Evolutionary conservation across 1,140 invertebrate genomes (phyloP), one percentile per base, ranked within the genome.

Genomic region (Trichonephila clavata): DNA sequence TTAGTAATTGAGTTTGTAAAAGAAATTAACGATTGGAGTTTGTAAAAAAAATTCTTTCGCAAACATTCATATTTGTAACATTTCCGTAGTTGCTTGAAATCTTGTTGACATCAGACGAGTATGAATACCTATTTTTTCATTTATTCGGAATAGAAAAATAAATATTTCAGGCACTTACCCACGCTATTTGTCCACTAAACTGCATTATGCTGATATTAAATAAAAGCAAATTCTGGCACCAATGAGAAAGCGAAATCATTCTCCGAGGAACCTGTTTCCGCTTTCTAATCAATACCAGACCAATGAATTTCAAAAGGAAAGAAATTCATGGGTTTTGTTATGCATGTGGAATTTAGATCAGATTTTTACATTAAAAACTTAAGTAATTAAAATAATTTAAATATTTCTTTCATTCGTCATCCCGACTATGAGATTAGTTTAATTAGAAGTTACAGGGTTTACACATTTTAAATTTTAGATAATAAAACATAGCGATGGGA

Each of bases 141-240:
- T 8, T 10, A 50, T 50, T 50, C 50, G 7, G 50, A 50, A 50
- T 7, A 50, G 65, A 24, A 1, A 24, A 10, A 61, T 24, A 77
- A 77, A 39, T 32, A 77, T 39, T 77, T 32, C 27, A 77, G 71
- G 71, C 71, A 77, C 71, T 77, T 77, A 77, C 71, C 27, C 27
- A 20, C 71, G 27, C 16, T 77, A 32, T 39, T 39, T 32, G 71
- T 32, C 24, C 71, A 77, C 71, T 32, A 77, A 77, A 63, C 61
- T 20, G 61, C 61, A 20, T 63, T 21, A 61, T 18, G 60, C 60
- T 61, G 60, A 61, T 50, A 63, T 18, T 63, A 63, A 16, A 16
- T 16, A 77, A 77, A 32, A 77, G 27, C 14, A 77, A 18, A 6
- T 77, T 5, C 27, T 77, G 71, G 32, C 27, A 77, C 32, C 14